Percentiles rank a stretch among this genome's conserved stretches.
phyloP scores from a whole-genome alignment of 2,797 vertebrate species.

The Centropyge bicolor region DNA sequence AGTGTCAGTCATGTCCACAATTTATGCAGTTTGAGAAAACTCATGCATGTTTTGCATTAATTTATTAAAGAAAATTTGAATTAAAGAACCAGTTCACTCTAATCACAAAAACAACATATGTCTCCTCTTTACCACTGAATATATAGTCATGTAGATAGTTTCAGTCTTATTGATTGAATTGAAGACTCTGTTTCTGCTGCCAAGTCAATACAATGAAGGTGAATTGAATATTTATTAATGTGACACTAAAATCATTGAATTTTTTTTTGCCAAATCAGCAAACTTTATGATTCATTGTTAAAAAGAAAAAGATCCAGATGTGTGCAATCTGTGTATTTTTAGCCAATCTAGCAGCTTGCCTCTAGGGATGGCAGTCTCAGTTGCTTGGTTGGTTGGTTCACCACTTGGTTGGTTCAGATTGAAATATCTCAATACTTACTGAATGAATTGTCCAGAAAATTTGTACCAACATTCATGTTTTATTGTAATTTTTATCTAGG shows the following conservation, averaged over 20 bases:
- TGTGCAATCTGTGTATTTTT: not conserved
- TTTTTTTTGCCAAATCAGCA: not conserved
- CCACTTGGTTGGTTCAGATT: not conserved
- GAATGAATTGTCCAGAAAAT: not conserved
- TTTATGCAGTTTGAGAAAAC: constrained; percentile 5
- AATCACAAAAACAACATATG: not conserved
- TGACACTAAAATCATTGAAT: not conserved
- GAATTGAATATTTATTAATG: not conserved
- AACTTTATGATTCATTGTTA: not conserved
- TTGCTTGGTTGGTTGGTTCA: not conserved
- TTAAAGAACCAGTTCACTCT: not conserved
- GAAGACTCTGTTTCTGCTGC: not conserved
- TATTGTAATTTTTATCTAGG: too few species aligned
- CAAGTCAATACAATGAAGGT: not conserved
- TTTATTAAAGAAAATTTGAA: too few species aligned
- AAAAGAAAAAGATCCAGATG: not conserved
- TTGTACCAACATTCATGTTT: too few species aligned
- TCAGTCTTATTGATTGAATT: not conserved
- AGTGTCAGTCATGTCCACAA: not conserved
- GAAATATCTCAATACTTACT: not conserved
- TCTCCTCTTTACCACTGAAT: not conserved
- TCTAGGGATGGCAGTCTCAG: not conserved
- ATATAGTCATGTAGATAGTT: not conserved
- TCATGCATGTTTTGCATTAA: not conserved
- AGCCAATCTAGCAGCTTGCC: not conserved